Conservation (phyloP, 2,888 invertebrate genomes). For the Bibio marci region DNA sequence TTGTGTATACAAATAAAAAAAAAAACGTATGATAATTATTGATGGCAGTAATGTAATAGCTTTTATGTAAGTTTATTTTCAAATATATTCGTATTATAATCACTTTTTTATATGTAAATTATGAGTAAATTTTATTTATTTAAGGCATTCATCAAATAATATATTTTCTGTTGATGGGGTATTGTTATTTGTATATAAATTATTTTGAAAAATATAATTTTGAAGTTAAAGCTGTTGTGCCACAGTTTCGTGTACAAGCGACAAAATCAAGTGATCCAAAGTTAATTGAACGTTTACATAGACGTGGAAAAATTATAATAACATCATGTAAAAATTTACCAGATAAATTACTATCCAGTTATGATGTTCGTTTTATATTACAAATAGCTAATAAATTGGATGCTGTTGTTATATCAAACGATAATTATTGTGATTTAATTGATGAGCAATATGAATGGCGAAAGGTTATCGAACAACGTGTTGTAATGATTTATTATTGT, state of each 20-base stretch:
- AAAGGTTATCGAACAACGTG: constrained; percentile 43
- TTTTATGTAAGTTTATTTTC: constrained; percentile 52
- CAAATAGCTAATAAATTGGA: constrained; percentile 52
- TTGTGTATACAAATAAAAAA: too few species aligned
- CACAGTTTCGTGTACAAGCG: constrained; percentile 43
- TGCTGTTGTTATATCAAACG: constrained; percentile 56
- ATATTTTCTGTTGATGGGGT: constrained; percentile 59
- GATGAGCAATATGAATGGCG: constrained; percentile 30
- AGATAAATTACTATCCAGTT: constrained; percentile 39
- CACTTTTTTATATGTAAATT: too few species aligned
- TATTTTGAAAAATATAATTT: constrained; percentile 59
- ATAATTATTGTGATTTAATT: constrained; percentile 35
- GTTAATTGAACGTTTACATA: constrained; percentile 40
- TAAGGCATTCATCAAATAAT: constrained; percentile 42
- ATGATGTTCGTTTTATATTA: constrained; percentile 64
- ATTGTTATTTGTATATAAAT: constrained; percentile 57
- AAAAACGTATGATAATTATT: constrained; percentile 52
- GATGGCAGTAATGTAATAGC: constrained; percentile 82
- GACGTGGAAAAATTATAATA: constrained; percentile 42
- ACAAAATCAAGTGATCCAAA: constrained; percentile 35
- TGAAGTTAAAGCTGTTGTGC: constrained; percentile 57
- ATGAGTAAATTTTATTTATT: too few species aligned
- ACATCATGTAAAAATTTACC: constrained; percentile 57
- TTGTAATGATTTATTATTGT: constrained; percentile 66
- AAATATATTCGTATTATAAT: too few species aligned